A percentile compares a stretch with the other conserved stretches of the same genome.
phyloP scores from a whole-genome alignment of 2,113 vertebrate species.

The Stomatorhinus ivindoensis region DNA sequence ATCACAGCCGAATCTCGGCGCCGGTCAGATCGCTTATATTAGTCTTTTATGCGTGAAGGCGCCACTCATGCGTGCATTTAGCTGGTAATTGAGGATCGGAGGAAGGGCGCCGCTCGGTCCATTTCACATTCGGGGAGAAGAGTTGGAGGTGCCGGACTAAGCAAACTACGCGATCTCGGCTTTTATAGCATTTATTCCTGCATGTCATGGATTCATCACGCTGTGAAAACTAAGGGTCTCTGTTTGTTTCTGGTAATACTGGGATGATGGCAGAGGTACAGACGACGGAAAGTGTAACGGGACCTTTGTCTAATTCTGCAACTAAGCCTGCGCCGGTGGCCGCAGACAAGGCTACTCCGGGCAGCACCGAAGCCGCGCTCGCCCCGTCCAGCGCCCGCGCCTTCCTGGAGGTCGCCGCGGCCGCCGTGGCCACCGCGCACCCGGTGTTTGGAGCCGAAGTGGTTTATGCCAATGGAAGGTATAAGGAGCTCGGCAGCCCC shows the following conservation, averaged over 20 bases:
- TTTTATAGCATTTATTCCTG: slow-evolving; percentile 15
- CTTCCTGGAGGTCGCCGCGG: slow-evolving; percentile 54
- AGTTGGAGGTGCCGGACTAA: slow-evolving; percentile 23
- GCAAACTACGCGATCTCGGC: slow-evolving; percentile 8
- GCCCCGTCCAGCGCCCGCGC: slow-evolving; percentile 39
- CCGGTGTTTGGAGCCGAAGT: slow-evolving; percentile 51
- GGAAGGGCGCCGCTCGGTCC: slow-evolving; percentile 33
- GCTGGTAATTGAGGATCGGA: slow-evolving; percentile 27
- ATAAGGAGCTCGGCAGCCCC: slow-evolving; percentile 52
- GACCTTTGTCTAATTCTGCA: slow-evolving; percentile 48
- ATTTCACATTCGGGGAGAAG: slow-evolving; percentile 12
- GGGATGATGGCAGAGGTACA: slow-evolving; percentile 60
- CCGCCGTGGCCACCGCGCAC: slow-evolving; percentile 38
- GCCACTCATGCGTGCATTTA: neutral
- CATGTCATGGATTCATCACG: neutral
- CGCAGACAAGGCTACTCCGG: slow-evolving; percentile 35
- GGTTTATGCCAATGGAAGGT: slow-evolving; percentile 59
- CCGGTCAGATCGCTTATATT: neutral
- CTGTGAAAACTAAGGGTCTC: neutral
- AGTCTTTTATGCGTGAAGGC: neutral
- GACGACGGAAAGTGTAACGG: slow-evolving; percentile 52
- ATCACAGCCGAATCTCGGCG: neutral
- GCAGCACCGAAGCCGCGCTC: slow-evolving; percentile 31
- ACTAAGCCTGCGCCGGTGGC: slow-evolving; percentile 37
- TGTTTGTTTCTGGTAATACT: neutral